Evolutionary conservation across 1,140 invertebrate genomes (phyloP).

Genomic region (Lepidotrigona ventralis): DNA sequence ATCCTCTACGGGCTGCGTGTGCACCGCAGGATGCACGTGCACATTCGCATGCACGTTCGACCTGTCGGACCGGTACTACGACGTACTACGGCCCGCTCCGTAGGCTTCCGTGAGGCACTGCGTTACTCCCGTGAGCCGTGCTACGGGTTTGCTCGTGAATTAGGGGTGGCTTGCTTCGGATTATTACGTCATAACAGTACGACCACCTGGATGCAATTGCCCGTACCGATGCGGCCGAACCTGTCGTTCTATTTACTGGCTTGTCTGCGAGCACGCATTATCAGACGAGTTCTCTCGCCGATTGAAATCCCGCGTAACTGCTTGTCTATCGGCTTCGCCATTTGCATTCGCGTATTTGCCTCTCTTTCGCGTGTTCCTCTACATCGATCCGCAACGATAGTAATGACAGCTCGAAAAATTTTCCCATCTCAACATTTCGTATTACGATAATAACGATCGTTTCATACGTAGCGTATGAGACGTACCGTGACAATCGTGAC

Average conservation of each 20-base stretch:
- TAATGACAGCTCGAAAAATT: background rate
- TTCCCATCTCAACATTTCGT: background rate
- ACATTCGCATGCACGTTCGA: constrained; percentile 49
- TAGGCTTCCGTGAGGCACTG: background rate
- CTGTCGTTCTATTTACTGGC: constrained; percentile 72
- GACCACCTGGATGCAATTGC: constrained; percentile 72
- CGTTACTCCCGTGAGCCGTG: constrained; percentile 24
- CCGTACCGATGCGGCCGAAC: constrained; percentile 58
- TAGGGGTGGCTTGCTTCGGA: constrained; percentile 68
- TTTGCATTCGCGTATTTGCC: background rate
- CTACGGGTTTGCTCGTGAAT: constrained; percentile 59
- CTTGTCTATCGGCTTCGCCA: background rate
- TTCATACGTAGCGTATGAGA: background rate
- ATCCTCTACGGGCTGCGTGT: constrained; percentile 33
- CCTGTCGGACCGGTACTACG: constrained; percentile 36
- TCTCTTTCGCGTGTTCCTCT: background rate
- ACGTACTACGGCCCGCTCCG: constrained; percentile 31
- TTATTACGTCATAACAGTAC: constrained; percentile 73
- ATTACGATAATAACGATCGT: constrained; percentile 20
- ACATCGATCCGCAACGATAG: no score
- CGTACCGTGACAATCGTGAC: constrained; percentile 6
- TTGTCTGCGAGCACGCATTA: constrained; percentile 47
- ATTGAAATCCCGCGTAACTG: constrained; percentile 14
- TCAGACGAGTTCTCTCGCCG: constrained; percentile 38
- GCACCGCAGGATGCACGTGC: constrained; percentile 49